A percentile compares a stretch with the other conserved stretches of the same genome.
Conservation (phyloP, 2,113 vertebrate species). For the Caretta caretta region DNA sequence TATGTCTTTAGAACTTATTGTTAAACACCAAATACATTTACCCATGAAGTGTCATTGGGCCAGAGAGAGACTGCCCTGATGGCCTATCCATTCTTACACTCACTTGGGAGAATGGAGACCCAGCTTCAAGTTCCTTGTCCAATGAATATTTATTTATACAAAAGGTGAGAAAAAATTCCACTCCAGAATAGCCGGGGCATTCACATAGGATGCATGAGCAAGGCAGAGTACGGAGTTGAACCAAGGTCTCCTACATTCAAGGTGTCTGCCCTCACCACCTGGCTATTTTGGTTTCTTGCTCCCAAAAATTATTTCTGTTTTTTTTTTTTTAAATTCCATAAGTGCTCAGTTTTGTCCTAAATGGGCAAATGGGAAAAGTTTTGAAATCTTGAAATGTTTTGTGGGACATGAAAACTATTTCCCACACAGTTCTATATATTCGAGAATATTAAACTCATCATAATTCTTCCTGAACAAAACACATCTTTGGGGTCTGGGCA, state of each 20-base stretch:
- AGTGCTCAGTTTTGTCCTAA: not conserved
- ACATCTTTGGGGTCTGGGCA: not conserved
- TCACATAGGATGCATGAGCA: not conserved
- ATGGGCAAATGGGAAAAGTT: not conserved
- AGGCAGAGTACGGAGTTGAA: not conserved
- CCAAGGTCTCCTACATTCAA: not conserved
- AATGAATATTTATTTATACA: not conserved
- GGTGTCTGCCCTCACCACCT: not conserved
- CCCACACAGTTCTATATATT: not conserved
- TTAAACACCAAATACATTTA: not conserved
- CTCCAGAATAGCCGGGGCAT: not conserved
- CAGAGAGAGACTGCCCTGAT: not conserved
- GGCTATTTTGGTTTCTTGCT: not conserved
- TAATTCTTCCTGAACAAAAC: not conserved
- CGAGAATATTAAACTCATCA: rapidly evolving
- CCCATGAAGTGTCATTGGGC: not conserved
- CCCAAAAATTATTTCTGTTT: not conserved
- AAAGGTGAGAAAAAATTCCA: not conserved
- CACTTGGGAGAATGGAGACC: not conserved
- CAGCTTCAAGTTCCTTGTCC: not conserved
- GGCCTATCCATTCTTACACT: not conserved
- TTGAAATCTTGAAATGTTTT: not conserved
- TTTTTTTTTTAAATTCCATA: not conserved
- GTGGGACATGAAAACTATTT: not conserved
- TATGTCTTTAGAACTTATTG: not conserved